Conservation (phyloP, 2,888 invertebrate species). For the Ditula angustiorana region DNA sequence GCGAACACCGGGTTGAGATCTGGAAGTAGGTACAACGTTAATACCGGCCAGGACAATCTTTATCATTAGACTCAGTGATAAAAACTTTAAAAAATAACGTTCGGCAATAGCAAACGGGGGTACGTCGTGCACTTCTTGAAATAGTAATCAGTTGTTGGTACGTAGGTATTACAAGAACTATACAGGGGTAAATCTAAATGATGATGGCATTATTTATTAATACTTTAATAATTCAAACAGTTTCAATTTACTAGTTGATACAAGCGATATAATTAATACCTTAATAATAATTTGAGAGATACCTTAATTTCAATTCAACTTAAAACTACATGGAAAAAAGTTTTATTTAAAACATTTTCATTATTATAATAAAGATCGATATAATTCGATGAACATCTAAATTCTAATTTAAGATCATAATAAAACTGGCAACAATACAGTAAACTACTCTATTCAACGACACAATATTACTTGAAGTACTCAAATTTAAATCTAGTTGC, state of each 20-base stretch:
- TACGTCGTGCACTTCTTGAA: no score
- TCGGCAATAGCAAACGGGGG: no score
- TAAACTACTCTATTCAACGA: neutral
- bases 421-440: neutral
- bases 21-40: conserved; percentile 61
- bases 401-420: neutral
- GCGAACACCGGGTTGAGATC: conserved; percentile 79
- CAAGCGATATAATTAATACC: neutral
- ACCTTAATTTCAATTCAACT: neutral
- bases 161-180: no score
- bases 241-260: neutral
- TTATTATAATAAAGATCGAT: neutral
- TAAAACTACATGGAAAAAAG: neutral
- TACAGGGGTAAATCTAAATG: neutral
- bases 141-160: no score
- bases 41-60: conserved; percentile 30
- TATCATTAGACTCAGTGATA: no score
- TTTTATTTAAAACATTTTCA: neutral
- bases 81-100: no score
- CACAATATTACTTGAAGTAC: neutral
- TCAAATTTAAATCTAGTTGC: neutral
- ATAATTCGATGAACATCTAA: neutral
- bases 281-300: neutral
- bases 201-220: neutral
- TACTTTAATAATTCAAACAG: conserved; percentile 17